Evolutionary conservation across 92 coral and sea anemone species (phyloP), one percentile per base, ranked within the genome.

Genomic region (Phymanthus crucifer): DNA sequence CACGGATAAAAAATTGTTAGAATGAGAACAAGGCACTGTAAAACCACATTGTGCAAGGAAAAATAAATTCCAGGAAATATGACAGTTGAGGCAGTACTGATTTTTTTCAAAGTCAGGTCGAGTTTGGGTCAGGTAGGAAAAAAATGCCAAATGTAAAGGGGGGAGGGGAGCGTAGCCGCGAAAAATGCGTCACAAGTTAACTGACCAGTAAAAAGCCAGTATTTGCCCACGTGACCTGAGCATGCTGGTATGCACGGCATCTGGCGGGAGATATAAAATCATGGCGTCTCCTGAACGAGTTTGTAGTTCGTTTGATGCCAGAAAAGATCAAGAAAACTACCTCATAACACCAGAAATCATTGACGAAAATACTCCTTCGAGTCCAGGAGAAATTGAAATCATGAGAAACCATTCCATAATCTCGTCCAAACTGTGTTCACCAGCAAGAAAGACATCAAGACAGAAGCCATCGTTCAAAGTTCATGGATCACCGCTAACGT

Each of bases 331-430:
- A 5, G 40, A 46, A 40, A 57, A 80, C 66, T 80, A 36, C 72
- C 46, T 17, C 40, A 78, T 71, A 80, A 72, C 75, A 46, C 21
- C 68, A 29, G 27, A 32, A 52, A 67, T 54, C 5, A 17, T 72
- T 70, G 97, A 92, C 89, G 91, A 87, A 74, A 83, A 83, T 78
- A 69, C 90, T 47, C 89, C 89, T 32, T 84, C 83, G 32, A 90
- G 86, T 83, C 90, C 94, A 56, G 91, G 89, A 84, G 92, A 86
- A 75, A 73, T 85, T 33, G 40, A 40, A 77, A 82, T 72, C 78
- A 95, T 95, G 98, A 90, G 97, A 87, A 90, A 93, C 77, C 98
- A 95, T 64, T 91, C 95, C 4, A 83, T 87, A 79, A 70, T 86
- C 58, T 78, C 95, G 18, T 80, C 93, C 47, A 91, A 79, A 40